phyloP scores from a whole-genome alignment of 2,888 invertebrate genomes.

The Plagodis dolabraria region DNA sequence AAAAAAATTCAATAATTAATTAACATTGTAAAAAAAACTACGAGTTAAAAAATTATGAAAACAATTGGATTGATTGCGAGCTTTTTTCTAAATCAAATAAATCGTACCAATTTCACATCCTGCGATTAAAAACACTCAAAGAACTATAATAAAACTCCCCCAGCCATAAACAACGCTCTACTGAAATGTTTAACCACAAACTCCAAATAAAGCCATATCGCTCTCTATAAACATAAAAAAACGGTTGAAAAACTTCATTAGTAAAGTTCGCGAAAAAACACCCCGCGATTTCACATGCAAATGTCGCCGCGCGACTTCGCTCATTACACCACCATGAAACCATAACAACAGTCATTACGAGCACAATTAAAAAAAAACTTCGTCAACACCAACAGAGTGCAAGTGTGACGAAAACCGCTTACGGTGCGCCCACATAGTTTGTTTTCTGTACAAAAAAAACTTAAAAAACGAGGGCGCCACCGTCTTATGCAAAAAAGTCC shows the following conservation, averaged over 20 bases:
- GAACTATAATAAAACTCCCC: slow-evolving; percentile 70
- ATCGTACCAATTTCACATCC: slow-evolving; percentile 56
- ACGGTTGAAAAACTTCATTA: slow-evolving; percentile 72
- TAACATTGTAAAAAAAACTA: neutral
- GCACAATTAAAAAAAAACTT: slow-evolving; percentile 82
- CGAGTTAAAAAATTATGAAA: slow-evolving; percentile 7
- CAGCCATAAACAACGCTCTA: slow-evolving; percentile 71
- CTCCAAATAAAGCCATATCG: slow-evolving; percentile 74
- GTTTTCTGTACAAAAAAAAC: slow-evolving; percentile 72
- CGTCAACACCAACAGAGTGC: slow-evolving; percentile 69
- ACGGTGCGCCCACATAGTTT: slow-evolving; percentile 82
- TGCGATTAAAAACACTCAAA: slow-evolving; percentile 60
- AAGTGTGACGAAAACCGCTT: slow-evolving; percentile 84
- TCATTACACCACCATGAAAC: slow-evolving; percentile 80
- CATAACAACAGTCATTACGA: slow-evolving; percentile 82
- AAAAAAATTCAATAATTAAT: neutral
- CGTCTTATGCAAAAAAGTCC: slow-evolving; percentile 84
- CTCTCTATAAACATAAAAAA: slow-evolving; percentile 72
- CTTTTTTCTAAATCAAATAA: slow-evolving; percentile 20
- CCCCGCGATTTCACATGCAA: slow-evolving; percentile 78
- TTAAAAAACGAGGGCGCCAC: slow-evolving; percentile 75
- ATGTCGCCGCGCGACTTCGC: slow-evolving; percentile 73
- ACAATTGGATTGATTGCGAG: slow-evolving; percentile 11
- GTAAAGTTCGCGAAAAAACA: slow-evolving; percentile 72
- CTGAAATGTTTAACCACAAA: slow-evolving; percentile 82